phyloP scores from a whole-genome alignment of 2,113 vertebrate species.

The Hippocampus zosterae region DNA sequence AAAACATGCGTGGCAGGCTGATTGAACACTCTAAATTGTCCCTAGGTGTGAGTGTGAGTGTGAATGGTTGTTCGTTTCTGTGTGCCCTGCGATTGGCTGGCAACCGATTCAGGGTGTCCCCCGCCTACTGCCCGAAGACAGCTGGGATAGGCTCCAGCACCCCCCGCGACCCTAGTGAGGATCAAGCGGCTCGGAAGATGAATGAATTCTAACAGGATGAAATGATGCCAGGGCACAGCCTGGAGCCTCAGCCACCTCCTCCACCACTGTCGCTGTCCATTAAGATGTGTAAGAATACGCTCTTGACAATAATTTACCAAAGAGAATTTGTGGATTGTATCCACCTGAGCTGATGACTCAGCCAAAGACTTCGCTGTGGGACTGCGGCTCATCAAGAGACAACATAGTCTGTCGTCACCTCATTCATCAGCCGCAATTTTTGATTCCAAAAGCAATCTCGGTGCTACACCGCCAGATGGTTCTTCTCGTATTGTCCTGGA shows the following conservation, averaged over 20 bases:
- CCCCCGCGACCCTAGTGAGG: too few relatives aligned
- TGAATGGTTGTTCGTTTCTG: too few relatives aligned
- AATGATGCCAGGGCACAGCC: slow-evolving; percentile 25
- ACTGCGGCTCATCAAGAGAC: slow-evolving; percentile 56
- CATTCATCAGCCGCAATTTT: slow-evolving; percentile 62
- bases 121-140: too few relatives aligned
- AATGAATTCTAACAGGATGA: slow-evolving; percentile 54
- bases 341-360: slow-evolving; percentile 62
- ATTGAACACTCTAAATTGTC: too few relatives aligned
- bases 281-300: slow-evolving; percentile 44
- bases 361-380: slow-evolving; percentile 35
- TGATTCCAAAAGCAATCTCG: slow-evolving; percentile 60
- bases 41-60: too few relatives aligned
- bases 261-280: slow-evolving; percentile 45
- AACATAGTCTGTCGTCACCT: slow-evolving; percentile 60
- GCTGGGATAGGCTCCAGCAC: too few relatives aligned
- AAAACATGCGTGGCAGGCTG: too few relatives aligned
- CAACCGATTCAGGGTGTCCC: too few relatives aligned
- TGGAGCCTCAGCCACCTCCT: slow-evolving; percentile 24
- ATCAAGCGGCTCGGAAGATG: too few relatives aligned
- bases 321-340: slow-evolving; percentile 53
- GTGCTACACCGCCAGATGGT: slow-evolving; percentile 58
- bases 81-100: too few relatives aligned
- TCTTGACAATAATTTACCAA: slow-evolving; percentile 60
- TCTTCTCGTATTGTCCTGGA: slow-evolving; percentile 49